Conservation (phyloP, 2,888 invertebrate genomes). For the Eristalis pertinax region DNA sequence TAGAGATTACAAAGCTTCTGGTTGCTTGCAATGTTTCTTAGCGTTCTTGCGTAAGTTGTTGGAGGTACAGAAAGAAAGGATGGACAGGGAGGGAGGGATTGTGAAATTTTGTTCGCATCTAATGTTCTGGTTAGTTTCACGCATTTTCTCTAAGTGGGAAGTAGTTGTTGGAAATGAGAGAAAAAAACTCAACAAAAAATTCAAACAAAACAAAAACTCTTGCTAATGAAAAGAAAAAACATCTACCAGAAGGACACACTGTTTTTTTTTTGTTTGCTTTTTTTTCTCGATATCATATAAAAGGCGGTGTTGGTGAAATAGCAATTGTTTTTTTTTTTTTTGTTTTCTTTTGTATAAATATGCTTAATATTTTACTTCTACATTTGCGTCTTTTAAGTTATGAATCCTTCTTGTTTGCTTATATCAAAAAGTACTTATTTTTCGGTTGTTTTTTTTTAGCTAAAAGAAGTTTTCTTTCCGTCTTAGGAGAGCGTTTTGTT, state of each 20-base stretch:
- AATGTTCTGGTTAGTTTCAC: constrained; percentile 19
- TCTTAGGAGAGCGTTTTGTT: constrained; percentile 51
- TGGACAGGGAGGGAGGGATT: not conserved
- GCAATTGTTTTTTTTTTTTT: constrained; percentile 54
- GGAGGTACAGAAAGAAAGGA: not conserved
- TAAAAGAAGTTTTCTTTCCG: constrained; percentile 50
- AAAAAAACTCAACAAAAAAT: not conserved
- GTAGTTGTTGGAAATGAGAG: constrained; percentile 5
- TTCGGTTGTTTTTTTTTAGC: too few relatives aligned
- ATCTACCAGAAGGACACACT: constrained; percentile 65
- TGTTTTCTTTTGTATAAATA: constrained; percentile 25
- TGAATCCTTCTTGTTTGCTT: not conserved
- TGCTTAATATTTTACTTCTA: constrained; percentile 24
- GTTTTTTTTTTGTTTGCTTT: constrained; percentile 40
- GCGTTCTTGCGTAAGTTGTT: too few relatives aligned
- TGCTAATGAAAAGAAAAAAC: constrained; percentile 12
- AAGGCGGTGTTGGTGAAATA: constrained; percentile 72
- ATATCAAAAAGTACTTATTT: constrained; percentile 48
- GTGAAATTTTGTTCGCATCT: constrained; percentile 37
- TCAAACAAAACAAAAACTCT: constrained; percentile 14
- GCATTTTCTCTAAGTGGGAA: constrained; percentile 67
- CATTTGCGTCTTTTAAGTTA: constrained; percentile 22
- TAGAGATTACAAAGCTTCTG: constrained; percentile 18
- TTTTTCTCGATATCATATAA: constrained; percentile 40
- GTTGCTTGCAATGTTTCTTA: not conserved